Percentiles rank a stretch among this genome's conserved stretches.
Evolutionary conservation across 1,140 invertebrate species (phyloP).

Genomic region (Mycetomoellerius zeteki): DNA sequence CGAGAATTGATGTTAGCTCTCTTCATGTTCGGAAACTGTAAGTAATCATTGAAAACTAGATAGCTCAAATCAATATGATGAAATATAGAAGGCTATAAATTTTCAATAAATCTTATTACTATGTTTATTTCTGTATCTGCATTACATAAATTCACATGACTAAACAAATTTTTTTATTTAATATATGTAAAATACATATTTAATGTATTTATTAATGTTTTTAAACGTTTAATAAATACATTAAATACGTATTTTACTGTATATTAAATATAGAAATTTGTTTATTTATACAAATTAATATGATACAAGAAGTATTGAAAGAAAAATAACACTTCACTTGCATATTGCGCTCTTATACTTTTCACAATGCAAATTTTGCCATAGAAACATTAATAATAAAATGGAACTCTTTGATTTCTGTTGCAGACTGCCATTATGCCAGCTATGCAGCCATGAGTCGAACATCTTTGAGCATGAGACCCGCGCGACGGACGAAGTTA

Average conservation of each 20-base stretch:
- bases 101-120: background rate
- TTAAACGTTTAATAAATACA: background rate
- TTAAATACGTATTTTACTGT: background rate
- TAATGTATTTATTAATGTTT: background rate
- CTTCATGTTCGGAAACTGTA: background rate
- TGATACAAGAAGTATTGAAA: background rate
- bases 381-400: conserved; percentile 6
- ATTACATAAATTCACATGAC: too few species aligned
- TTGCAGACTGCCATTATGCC: conserved; percentile 83
- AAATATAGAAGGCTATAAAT: background rate
- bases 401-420: conserved; percentile 45
- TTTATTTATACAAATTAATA: background rate
- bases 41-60: background rate
- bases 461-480: conserved; percentile 74
- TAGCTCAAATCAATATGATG: background rate
- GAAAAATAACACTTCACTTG: background rate
- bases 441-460: conserved; percentile 75
- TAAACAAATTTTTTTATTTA: too few species aligned
- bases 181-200: too few species aligned
- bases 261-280: background rate
- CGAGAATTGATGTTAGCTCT: conserved; percentile 26
- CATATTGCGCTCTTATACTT: too few species aligned
- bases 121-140: background rate
- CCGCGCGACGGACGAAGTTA: conserved; percentile 71
- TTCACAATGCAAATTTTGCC: background rate